Conservation (phyloP, 2,797 vertebrate species). For the Tamandua tetradactyla region DNA sequence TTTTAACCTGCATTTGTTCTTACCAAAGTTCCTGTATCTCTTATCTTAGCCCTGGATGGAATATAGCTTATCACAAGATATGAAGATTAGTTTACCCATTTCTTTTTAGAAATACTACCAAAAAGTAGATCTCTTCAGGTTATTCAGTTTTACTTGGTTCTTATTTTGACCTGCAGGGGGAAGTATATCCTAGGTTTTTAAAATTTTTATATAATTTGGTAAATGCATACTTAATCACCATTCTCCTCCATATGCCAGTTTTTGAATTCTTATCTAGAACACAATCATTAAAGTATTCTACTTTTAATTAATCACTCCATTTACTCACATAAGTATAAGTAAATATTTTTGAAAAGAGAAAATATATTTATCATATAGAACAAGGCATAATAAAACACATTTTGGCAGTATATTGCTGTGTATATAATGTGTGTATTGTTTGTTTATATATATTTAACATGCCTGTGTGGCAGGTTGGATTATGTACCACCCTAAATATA, state of each 20-base stretch:
- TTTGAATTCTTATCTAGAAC: neutral
- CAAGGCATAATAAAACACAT: neutral
- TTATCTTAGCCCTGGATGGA: neutral
- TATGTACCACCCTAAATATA: too few species aligned
- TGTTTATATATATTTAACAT: neutral
- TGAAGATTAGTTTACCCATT: neutral
- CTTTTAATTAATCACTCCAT: slow-evolving; percentile 3
- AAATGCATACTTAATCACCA: neutral
- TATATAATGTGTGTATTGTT: neutral
- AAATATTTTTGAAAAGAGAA: neutral
- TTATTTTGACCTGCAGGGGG: slow-evolving; percentile 58
- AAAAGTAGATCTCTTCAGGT: neutral
- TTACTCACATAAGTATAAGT: neutral
- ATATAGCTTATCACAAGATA: neutral
- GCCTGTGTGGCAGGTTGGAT: neutral
- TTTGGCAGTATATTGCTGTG: too few species aligned
- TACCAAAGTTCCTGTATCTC: neutral
- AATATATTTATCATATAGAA: neutral
- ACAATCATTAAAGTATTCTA: neutral
- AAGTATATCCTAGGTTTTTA: slow-evolving; percentile 21
- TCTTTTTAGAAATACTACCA: neutral
- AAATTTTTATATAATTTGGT: neutral
- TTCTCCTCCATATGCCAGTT: neutral
- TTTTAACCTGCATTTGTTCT: neutral
- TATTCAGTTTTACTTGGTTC: neutral